Conservation (phyloP, 2,888 invertebrate species). For the Watsonalla cultraria region DNA sequence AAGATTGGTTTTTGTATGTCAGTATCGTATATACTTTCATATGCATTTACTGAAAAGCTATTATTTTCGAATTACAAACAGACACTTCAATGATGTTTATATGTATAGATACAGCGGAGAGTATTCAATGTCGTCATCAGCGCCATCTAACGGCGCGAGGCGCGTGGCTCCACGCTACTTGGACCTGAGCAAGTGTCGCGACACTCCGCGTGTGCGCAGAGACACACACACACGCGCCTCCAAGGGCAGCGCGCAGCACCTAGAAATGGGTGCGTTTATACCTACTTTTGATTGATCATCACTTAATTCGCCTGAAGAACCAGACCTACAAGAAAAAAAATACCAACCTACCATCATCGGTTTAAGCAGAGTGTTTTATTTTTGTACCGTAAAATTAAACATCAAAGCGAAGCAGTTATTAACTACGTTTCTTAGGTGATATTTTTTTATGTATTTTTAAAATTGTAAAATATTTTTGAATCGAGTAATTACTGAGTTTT, state of each 20-base stretch:
- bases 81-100: not conserved
- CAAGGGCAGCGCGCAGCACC: constrained; percentile 60
- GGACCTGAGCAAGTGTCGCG: constrained; percentile 77
- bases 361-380: too few relatives aligned
- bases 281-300: not conserved
- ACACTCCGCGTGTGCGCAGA: not conserved
- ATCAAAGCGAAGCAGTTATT: too few relatives aligned
- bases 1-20: too few relatives aligned
- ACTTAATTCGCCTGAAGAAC: too few relatives aligned
- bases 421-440: too few relatives aligned
- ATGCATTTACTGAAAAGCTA: not conserved
- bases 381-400: too few relatives aligned
- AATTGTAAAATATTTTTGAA: too few relatives aligned
- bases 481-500: too few relatives aligned
- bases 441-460: too few relatives aligned
- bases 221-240: constrained; percentile 21
- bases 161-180: constrained; percentile 70
- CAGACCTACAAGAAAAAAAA: too few relatives aligned
- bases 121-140: constrained; percentile 72
- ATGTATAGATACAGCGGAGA: constrained; percentile 67
- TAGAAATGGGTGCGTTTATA: constrained; percentile 62
- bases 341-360: too few relatives aligned
- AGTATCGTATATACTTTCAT: too few relatives aligned
- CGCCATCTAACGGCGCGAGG: constrained; percentile 43
- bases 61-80: not conserved